Percentiles rank a stretch among this genome's conserved stretches.
Evolutionary conservation across 2,888 invertebrate genomes (phyloP).

Genomic region (Pseudococcus longispinus): DNA sequence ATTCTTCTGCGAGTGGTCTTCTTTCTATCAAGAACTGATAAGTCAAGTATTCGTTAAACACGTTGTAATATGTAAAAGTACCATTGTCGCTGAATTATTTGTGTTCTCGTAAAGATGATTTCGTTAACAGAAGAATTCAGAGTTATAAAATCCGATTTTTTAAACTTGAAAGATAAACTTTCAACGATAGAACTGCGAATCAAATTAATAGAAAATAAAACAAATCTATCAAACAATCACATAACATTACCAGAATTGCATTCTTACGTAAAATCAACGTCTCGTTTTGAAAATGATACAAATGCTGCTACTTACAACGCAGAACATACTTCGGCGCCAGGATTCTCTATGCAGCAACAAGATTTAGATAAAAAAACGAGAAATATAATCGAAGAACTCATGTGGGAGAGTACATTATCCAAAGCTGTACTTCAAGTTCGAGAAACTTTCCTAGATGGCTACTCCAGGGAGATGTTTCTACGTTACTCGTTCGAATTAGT

Average conservation of each 20-base stretch:
- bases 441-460: constrained; percentile 37
- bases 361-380: constrained; percentile 47
- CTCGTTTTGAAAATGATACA: not conserved
- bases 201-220: constrained; percentile 39
- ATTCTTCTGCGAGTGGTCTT: not conserved
- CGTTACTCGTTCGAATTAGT: constrained; percentile 46
- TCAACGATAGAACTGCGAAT: constrained; percentile 26
- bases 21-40: not conserved
- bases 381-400: constrained; percentile 51
- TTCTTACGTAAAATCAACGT: not conserved
- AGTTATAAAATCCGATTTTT: constrained; percentile 45
- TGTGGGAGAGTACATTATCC: constrained; percentile 50
- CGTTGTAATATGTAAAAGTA: not conserved
- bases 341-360: not conserved
- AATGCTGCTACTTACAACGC: not conserved
- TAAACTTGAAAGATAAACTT: constrained; percentile 12
- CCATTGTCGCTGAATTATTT: not conserved
- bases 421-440: constrained; percentile 46
- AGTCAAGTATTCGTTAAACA: not conserved
- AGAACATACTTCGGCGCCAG: not conserved
- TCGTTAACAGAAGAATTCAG: constrained; percentile 39
- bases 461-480: constrained; percentile 45
- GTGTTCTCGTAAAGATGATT: not conserved
- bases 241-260: constrained; percentile 9
- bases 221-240: not conserved